phyloP scores from a whole-genome alignment of 2,888 invertebrate genomes.

The Pediacus dermestoides region DNA sequence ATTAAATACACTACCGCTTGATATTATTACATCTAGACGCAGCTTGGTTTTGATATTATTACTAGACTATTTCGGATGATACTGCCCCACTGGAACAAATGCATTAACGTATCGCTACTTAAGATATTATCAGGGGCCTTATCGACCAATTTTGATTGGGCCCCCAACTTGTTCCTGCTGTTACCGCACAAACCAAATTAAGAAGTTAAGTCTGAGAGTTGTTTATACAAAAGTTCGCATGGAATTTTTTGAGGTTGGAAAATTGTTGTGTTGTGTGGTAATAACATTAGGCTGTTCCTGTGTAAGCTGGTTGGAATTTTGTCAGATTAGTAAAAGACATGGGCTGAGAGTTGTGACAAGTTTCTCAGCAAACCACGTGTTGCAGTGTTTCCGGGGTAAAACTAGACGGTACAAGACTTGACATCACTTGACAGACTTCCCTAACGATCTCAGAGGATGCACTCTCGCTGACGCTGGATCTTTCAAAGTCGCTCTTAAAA shows the following conservation, averaged over 20 bases:
- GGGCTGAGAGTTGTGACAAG: conserved; percentile 38
- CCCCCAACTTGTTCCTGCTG: too few species aligned
- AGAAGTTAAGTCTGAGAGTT: background rate
- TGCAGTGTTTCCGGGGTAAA: conserved; percentile 38
- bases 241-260: conserved; percentile 34
- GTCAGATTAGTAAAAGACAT: conserved; percentile 36
- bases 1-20: conserved; percentile 25
- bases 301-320: conserved; percentile 22
- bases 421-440: too few species aligned
- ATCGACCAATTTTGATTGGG: conserved; percentile 14
- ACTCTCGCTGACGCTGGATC: too few species aligned
- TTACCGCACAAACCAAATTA: background rate
- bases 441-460: too few species aligned
- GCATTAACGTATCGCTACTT: conserved; percentile 17
- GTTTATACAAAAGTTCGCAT: background rate
- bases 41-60: conserved; percentile 22
- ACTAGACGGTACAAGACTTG: conserved; percentile 33
- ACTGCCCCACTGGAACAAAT: conserved; percentile 10
- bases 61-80: conserved; percentile 6
- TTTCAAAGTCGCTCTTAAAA: too few species aligned
- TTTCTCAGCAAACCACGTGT: conserved; percentile 43
- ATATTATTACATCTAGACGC: conserved; percentile 26
- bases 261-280: conserved; percentile 36
- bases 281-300: too few species aligned
- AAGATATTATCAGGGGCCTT: conserved; percentile 13